A percentile compares a stretch with the other conserved stretches of the same genome.
Conservation (phyloP, 1,140 invertebrate species). For the Dreissena rostriformis region DNA sequence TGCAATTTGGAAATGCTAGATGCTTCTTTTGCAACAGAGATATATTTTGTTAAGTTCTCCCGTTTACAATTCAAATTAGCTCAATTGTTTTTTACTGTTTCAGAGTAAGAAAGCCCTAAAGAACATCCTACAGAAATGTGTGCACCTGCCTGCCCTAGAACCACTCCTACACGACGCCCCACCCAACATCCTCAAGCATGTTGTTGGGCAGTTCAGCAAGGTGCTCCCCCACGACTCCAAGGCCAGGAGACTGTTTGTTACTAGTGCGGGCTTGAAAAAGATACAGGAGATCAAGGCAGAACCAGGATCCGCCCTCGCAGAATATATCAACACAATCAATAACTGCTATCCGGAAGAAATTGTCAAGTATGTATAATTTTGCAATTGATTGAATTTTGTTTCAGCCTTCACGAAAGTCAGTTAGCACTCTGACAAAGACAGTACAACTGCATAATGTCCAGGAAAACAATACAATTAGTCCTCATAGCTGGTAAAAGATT, state of each 20-base stretch:
- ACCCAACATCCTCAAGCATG: constrained; percentile 89
- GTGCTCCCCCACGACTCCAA: constrained; percentile 90
- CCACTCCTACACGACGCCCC: constrained; percentile 88
- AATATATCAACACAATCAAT: constrained; percentile 91
- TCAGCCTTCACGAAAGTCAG: background rate
- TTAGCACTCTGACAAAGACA: no score
- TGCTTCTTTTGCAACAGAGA: no score
- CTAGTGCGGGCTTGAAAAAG: constrained; percentile 89
- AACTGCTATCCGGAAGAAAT: constrained; percentile 93
- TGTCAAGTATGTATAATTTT: constrained; percentile 85
- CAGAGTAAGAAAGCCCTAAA: constrained; percentile 85
- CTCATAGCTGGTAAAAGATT: no score
- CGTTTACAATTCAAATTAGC: no score
- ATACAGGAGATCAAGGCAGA: constrained; percentile 89
- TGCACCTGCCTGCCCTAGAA: constrained; percentile 87
- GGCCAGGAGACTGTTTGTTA: constrained; percentile 89
- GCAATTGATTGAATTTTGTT: background rate
- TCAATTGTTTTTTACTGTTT: constrained; percentile 16
- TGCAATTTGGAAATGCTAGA: no score
- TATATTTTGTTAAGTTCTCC: no score
- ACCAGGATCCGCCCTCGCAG: constrained; percentile 87
- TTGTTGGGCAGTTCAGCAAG: constrained; percentile 91
- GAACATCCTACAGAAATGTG: constrained; percentile 88
- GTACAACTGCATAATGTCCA: no score
- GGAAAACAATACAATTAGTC: no score